phyloP scores from a whole-genome alignment of 2,113 vertebrate species.

The Eptesicus fuscus region DNA sequence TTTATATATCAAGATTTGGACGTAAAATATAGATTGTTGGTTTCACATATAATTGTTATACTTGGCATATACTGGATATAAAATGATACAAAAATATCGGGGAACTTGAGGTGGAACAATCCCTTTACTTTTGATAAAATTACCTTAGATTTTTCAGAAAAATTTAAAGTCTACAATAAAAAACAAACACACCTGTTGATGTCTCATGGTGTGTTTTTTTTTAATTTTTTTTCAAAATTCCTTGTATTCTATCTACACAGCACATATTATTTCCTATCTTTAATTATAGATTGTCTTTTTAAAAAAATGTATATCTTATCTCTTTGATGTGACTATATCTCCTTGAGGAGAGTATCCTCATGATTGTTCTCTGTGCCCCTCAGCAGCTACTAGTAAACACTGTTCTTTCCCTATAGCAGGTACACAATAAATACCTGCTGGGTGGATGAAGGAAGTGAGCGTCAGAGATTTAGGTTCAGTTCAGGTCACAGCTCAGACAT shows the following conservation, averaged over 20 bases:
- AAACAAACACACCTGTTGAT: background rate
- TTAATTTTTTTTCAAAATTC: background rate
- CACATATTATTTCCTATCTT: background rate
- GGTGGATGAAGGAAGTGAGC: background rate
- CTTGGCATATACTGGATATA: background rate
- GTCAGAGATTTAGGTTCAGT: background rate
- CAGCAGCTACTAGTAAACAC: background rate
- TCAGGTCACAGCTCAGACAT: background rate
- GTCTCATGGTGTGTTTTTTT: background rate
- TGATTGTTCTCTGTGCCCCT: background rate
- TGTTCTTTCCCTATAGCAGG: background rate
- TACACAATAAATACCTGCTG: background rate
- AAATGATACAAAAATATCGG: background rate
- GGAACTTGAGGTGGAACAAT: background rate
- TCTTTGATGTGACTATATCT: background rate
- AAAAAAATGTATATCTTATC: background rate
- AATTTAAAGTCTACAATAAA: background rate
- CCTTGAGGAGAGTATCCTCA: background rate
- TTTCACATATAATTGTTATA: background rate
- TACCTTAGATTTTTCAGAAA: conserved; percentile 6
- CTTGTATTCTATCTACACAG: background rate
- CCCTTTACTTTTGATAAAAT: background rate
- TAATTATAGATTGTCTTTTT: background rate
- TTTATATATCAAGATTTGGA: background rate
- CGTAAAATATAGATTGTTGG: background rate